These are phyloP conservation scores for Homarus gammarus DNA, from an alignment of 2,888 invertebrate species.

Conservation along the genomic window DNA sequence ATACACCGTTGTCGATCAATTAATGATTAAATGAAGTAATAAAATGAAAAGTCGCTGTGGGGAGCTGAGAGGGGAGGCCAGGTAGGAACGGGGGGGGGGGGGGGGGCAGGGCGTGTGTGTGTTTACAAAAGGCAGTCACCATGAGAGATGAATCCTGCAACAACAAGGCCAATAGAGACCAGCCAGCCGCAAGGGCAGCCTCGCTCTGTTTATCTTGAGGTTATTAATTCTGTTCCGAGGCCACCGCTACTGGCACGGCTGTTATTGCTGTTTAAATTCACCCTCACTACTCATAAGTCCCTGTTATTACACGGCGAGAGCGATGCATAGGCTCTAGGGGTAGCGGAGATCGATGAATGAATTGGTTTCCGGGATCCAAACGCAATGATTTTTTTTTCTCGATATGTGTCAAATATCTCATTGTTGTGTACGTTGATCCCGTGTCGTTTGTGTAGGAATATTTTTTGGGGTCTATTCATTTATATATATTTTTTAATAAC, in stretches of 20 bases:
- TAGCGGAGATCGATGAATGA: too few relatives aligned
- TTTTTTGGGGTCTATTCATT: too few relatives aligned
- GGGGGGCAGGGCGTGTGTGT: neutral
- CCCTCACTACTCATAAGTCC: neutral
- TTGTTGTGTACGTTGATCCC: too few relatives aligned
- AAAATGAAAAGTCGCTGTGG: too few relatives aligned
- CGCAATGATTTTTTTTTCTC: too few relatives aligned
- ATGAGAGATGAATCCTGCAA: neutral
- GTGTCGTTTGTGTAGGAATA: too few relatives aligned
- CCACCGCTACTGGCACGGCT: neutral
- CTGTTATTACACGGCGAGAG: neutral
- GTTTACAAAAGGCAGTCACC: neutral
- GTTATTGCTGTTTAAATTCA: conserved; percentile 7
- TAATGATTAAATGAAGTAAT: too few relatives aligned
- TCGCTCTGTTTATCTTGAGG: conserved; percentile 8
- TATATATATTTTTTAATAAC: too few relatives aligned
- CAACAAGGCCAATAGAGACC: neutral
- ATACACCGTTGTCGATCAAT: too few relatives aligned
- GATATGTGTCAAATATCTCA: too few relatives aligned
- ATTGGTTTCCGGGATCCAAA: too few relatives aligned
- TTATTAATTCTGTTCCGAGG: conserved; percentile 12
- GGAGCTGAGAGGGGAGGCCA: neutral
- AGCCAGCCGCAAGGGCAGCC: neutral
- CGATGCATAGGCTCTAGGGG: neutral
- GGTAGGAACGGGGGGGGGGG: neutral